phyloP scores from a whole-genome alignment of 2,888 invertebrate species.

The Scaeva pyrastri region DNA sequence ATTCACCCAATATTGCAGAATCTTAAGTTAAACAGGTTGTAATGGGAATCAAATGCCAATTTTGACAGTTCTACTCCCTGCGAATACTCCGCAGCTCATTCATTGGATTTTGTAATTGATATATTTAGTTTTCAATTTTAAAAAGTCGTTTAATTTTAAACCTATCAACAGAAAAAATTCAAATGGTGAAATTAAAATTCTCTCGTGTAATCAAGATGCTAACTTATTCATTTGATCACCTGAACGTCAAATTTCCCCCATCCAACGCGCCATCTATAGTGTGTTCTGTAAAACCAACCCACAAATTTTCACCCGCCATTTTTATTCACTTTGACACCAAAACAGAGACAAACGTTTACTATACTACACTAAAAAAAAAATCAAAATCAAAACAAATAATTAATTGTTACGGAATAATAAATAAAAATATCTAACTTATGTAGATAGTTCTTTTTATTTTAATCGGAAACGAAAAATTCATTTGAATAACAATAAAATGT shows the following conservation, averaged over 20 bases:
- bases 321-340: constrained; percentile 23
- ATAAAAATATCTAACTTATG: background rate
- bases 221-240: no score
- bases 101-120: no score
- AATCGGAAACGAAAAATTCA: background rate
- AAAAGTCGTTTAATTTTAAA: no score
- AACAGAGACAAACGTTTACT: background rate
- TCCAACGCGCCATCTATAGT: background rate
- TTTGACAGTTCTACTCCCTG: no score
- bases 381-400: constrained; percentile 11
- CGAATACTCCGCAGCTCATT: no score
- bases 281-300: background rate
- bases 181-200: no score
- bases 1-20: no score
- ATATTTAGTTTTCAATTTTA: no score
- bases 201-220: no score
- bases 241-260: background rate
- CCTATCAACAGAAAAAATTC: no score
- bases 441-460: background rate
- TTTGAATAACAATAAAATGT: constrained; percentile 31
- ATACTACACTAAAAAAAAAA: background rate
- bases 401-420: background rate
- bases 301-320: background rate
- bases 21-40: no score
- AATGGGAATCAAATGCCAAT: no score